Evolutionary conservation across 2,113 vertebrate species (phyloP).

Genomic region (Cyphomyrus plagiostoma): DNA sequence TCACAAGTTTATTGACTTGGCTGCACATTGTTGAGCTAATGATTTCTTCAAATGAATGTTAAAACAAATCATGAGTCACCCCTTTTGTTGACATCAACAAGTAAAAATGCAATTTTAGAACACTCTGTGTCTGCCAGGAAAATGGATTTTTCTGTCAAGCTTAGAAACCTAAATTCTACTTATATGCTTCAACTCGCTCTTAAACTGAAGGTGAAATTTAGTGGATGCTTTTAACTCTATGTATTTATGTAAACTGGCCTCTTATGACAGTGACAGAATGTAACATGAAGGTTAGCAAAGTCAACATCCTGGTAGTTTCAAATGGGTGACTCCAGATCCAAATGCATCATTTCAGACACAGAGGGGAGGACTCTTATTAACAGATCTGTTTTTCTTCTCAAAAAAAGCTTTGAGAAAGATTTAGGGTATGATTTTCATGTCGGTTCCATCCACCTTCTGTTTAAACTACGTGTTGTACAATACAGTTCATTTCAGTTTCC

Average conservation of each 20-base stretch:
- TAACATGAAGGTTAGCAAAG: constrained; percentile 15
- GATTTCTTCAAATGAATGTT: constrained; percentile 33
- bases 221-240: background rate
- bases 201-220: background rate
- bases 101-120: background rate
- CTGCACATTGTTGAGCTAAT: constrained; percentile 48
- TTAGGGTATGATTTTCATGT: background rate
- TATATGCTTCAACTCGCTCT: background rate
- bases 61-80: constrained; percentile 11
- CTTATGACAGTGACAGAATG: background rate
- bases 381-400: background rate
- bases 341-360: constrained; percentile 35
- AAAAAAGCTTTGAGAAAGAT: background rate
- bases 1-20: constrained; percentile 41
- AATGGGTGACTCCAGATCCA: constrained; percentile 18
- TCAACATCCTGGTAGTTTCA: constrained; percentile 11
- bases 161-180: background rate
- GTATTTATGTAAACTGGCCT: background rate
- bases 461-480: background rate
- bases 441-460: background rate
- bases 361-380: constrained; percentile 30
- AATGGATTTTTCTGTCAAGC: constrained; percentile 2
- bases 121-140: background rate
- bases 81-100: constrained; percentile 12
- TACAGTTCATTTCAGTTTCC: background rate